Base-by-base conservation (phyloP, 2,797 vertebrate genomes). In the Pampus argenteus region DNA sequence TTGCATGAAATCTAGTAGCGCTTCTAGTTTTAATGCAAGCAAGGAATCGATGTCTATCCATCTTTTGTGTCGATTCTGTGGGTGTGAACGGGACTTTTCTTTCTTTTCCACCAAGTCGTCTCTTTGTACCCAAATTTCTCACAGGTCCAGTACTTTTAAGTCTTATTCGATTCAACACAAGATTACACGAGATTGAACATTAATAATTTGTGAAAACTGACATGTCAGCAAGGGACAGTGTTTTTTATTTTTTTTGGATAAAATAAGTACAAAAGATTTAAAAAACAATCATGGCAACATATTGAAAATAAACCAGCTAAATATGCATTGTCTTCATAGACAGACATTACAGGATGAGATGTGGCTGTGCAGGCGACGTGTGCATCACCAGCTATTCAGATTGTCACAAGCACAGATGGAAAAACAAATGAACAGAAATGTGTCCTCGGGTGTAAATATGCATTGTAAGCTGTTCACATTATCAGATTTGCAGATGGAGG, bases 401-500 rank as follows among this genome's bases (percentile, higher is more conserved):
- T 57, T 74, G 73, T 85, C 68, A 74, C 23, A 2, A 45, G 76
- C 71, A 59, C 83, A 85, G 84, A 86, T 84, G 87, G 81, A 83
- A 76, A 76, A 79, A 84, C 75, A 87, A 83, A 81, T 58, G 51
- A 85, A 75, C 68, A 79, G 65, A 82, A 81, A 83, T 68, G 60
- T 72, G 52, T 75, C 62, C 56, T 78, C 23, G 25, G 47, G 74
- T 68, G 56, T 78, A 84, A 83, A 84, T 86, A 76, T 86, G 76
- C 68, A 83, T 81, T 78, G 72, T 87, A 76, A 86, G 81, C 82
- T 71, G 56, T 67, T 84, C 47, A 57, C 60, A 49, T 83, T 62
- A 74, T 68, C 59, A 31, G 44, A 72, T 82, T 70, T 86, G 72
- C 87, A 89, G 86, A 89, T 84, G 85, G 83, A 78, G 59, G 28